Evolutionary conservation across 2,888 invertebrate genomes (phyloP), one percentile per base, ranked within the genome.

Genomic region (Lissonota sp.): DNA sequence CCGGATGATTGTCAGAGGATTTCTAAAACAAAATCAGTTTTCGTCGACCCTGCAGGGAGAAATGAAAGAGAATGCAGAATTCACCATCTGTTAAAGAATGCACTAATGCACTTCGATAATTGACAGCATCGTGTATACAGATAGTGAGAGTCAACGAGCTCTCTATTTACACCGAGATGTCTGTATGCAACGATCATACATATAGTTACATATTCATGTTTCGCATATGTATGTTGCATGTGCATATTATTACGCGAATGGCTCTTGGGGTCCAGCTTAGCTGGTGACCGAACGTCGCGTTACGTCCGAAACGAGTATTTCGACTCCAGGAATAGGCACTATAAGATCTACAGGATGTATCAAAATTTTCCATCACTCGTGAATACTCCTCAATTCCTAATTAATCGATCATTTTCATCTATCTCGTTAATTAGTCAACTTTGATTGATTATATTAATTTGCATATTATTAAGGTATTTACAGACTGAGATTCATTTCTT

Each of bases 91-190:
- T 49, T 49, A n/a, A 49, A 49, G n/a, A 12, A 49, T n/a, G 16
- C 55, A 40, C 67, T 40, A 42, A 55, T 67, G 53, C 67, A 44
- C 53, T 57, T 14, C 46, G 12, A 57, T 40, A 64, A 42, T 57
- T 57, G 46, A 46, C 37, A 57, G 55, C 63, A 64, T 73, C 46
- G 46, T 57, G 57, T 55, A 63, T 57, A 63, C 16, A 64, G 57
- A 37, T 57, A 63, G 57, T 37, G 12, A 63, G 37, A 73, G 64
- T 73, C 57, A 73, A 64, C 63, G 57, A 64, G 73, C 46, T 49
- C 57, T 73, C 64, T 73, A 73, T 64, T 73, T 64, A 49, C 39
- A 44, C 46, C 26, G 8, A 57, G 64, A 55, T 64, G 55, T 39
- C 12, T n/a, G 46, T 37, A 44, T 63, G 53, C 16, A n/a, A 6